These are phyloP conservation scores for Dichetophora obliterata DNA, from an alignment of 2,888 invertebrate genomes.

Conservation along the genomic window DNA sequence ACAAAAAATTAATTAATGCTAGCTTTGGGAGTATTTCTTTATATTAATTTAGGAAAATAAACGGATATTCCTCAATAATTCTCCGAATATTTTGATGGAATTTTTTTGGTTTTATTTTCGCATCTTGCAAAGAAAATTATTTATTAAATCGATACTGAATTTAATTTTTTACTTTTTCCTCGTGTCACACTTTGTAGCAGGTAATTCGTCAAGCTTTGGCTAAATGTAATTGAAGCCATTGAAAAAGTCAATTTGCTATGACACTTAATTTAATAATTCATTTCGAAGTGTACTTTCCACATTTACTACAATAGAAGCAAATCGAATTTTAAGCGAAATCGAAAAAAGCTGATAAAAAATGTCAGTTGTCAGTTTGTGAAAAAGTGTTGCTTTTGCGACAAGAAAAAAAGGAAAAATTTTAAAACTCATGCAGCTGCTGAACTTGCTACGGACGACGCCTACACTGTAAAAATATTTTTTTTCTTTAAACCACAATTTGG, in stretches of 20 bases:
- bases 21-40: too few relatives aligned
- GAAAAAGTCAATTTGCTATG: not conserved
- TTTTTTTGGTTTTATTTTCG: not conserved
- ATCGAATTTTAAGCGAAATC: not conserved
- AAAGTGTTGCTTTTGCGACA: not conserved
- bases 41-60: too few relatives aligned
- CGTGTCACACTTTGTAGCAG: not conserved
- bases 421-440: not conserved
- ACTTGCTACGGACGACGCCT: not conserved
- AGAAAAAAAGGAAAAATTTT: not conserved
- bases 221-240: too few relatives aligned
- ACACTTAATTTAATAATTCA: constrained; percentile 11
- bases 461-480: too few relatives aligned
- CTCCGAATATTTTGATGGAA: too few relatives aligned
- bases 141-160: not conserved
- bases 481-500: too few relatives aligned
- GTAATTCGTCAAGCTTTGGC: too few relatives aligned
- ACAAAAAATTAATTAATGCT: too few relatives aligned
- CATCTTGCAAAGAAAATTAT: not conserved
- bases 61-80: too few relatives aligned
- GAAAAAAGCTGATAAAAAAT: not conserved
- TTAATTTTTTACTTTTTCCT: not conserved
- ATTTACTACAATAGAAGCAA: not conserved
- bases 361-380: not conserved
- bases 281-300: not conserved